Evolutionary conservation across 2,113 vertebrate species (phyloP).

Genomic region (Marmota monax): DNA sequence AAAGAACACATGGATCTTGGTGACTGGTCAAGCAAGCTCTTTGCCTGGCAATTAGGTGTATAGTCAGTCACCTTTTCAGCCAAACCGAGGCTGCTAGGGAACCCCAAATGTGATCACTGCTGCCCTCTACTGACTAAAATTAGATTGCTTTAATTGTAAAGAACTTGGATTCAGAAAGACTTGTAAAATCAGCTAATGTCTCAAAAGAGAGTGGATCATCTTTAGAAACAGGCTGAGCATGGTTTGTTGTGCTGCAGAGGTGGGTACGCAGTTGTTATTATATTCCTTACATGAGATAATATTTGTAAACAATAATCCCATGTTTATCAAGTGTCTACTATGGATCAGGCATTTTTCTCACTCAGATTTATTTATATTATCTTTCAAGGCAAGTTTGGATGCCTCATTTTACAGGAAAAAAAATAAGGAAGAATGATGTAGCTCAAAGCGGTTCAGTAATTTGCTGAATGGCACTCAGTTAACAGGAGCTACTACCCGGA

Average conservation of each 20-base stretch:
- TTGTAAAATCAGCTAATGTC: background rate
- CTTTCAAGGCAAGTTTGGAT: background rate
- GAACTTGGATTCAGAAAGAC: background rate
- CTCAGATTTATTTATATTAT: background rate
- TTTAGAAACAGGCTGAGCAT: constrained; percentile 49
- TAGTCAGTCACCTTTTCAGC: background rate
- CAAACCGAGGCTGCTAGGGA: background rate
- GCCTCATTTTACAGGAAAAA: background rate
- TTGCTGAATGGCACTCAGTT: background rate
- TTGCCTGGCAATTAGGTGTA: background rate
- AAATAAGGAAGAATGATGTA: background rate
- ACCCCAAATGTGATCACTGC: background rate
- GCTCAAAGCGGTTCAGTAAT: background rate
- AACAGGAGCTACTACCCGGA: background rate
- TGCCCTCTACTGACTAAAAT: constrained; percentile 49
- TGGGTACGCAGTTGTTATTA: background rate
- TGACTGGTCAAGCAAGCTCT: background rate
- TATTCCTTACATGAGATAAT: constrained; percentile 11
- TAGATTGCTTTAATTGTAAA: background rate
- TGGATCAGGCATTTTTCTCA: background rate
- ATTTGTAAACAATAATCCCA: constrained; percentile 21
- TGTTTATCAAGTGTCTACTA: constrained; percentile 47
- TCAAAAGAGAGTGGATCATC: background rate
- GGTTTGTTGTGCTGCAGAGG: background rate
- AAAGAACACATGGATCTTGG: background rate